Conservation (phyloP, 2,113 vertebrate species). For the Mus musculus region DNA sequence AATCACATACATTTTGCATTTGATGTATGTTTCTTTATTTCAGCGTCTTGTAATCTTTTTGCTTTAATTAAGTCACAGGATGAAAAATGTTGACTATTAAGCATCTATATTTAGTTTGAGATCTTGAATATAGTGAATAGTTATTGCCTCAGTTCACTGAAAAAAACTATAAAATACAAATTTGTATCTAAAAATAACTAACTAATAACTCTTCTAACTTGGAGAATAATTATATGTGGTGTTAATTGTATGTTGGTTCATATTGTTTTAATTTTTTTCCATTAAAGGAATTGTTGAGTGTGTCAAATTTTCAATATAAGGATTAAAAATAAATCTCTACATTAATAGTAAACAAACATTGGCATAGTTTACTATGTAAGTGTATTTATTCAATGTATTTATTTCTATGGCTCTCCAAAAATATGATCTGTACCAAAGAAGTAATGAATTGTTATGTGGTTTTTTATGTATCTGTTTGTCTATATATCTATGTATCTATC, state of each 20-base stretch:
- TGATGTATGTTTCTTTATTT: neutral
- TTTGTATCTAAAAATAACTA: slow-evolving; percentile 41
- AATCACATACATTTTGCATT: slow-evolving; percentile 26
- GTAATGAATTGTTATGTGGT: neutral
- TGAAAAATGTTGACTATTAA: slow-evolving; percentile 56
- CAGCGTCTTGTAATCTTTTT: neutral
- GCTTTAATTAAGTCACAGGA: slow-evolving; percentile 24
- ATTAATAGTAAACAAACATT: neutral
- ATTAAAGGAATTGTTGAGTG: slow-evolving; percentile 9
- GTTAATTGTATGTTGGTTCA: neutral
- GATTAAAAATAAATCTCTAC: neutral
- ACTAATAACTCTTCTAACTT: neutral
- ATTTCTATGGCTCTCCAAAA: neutral
- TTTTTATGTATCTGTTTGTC: neutral
- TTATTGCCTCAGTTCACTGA: neutral
- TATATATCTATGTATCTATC: no score
- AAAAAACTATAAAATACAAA: slow-evolving; percentile 39
- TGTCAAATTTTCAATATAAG: neutral
- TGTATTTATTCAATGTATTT: neutral
- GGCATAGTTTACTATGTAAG: neutral
- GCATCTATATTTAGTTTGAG: slow-evolving; percentile 15
- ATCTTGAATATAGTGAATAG: slow-evolving; percentile 40
- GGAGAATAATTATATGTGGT: slow-evolving; percentile 17
- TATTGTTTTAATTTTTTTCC: neutral
- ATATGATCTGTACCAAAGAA: neutral